A percentile compares a stretch with the other conserved stretches of the same genome.
Evolutionary conservation across 1,140 invertebrate species (phyloP).

Genomic region (Mylabris phalerata): DNA sequence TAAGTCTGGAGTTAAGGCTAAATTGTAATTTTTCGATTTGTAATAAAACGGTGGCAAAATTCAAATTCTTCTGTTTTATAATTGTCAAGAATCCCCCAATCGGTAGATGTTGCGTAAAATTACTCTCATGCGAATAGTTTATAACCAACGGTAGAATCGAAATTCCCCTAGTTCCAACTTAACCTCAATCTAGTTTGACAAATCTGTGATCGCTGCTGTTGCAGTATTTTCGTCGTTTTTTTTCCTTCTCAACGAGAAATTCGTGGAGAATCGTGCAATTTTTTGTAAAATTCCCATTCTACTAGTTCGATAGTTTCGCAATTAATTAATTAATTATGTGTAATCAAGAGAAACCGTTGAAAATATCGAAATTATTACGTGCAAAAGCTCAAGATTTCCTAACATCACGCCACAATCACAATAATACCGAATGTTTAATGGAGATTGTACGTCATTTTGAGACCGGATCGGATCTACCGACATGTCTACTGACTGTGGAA

Average conservation of each 20-base stretch:
- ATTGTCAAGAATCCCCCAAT: too few relatives aligned
- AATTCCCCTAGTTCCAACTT: slow-evolving; percentile 5
- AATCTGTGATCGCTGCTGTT: slow-evolving; percentile 8
- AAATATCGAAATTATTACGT: slow-evolving; percentile 49
- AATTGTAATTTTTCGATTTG: background rate
- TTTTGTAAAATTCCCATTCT: too few relatives aligned
- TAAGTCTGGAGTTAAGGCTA: too few relatives aligned
- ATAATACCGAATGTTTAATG: slow-evolving; percentile 54
- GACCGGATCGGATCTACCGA: slow-evolving; percentile 46
- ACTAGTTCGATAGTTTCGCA: too few relatives aligned
- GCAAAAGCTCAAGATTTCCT: slow-evolving; percentile 61
- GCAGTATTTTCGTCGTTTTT: background rate
- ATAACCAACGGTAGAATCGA: background rate
- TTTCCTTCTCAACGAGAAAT: too few relatives aligned
- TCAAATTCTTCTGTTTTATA: too few relatives aligned
- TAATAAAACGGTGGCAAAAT: background rate
- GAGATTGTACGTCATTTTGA: slow-evolving; percentile 59
- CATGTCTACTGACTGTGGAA: slow-evolving; percentile 57
- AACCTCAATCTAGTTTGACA: slow-evolving; percentile 7
- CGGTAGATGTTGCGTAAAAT: too few relatives aligned
- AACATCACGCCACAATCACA: slow-evolving; percentile 43
- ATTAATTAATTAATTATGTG: too few relatives aligned
- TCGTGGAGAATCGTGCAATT: slow-evolving; percentile 18
- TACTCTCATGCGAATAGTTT: background rate
- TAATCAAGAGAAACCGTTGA: slow-evolving; percentile 33